A percentile compares a stretch with the other conserved stretches of the same genome.
phyloP scores from a whole-genome alignment of 1,140 invertebrate species.

The Listronotus oregonensis region DNA sequence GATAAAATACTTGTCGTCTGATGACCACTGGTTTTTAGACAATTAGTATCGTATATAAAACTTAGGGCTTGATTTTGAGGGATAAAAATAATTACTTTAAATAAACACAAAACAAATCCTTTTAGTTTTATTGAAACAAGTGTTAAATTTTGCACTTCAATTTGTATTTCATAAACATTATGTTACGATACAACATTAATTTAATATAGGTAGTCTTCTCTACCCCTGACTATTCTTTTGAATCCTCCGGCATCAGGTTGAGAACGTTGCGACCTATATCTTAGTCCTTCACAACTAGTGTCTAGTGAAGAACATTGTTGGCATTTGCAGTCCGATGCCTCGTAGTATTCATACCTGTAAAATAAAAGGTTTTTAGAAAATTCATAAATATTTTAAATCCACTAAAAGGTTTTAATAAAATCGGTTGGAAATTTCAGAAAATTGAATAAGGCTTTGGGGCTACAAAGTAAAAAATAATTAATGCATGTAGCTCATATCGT shows the following conservation, averaged over 20 bases:
- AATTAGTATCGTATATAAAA: too few species aligned
- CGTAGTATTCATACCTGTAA: constrained; percentile 63
- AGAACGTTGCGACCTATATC: constrained; percentile 57
- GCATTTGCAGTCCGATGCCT: constrained; percentile 65
- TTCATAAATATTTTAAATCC: too few species aligned
- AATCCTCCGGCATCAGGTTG: constrained; percentile 48
- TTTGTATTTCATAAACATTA: neutral
- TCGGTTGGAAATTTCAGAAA: too few species aligned
- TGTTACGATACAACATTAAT: neutral
- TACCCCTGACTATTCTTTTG: constrained; percentile 19
- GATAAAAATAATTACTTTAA: too few species aligned
- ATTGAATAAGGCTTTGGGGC: too few species aligned
- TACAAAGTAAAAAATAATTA: too few species aligned
- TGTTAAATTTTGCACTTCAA: neutral
- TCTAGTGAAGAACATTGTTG: constrained; percentile 51
- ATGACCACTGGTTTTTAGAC: too few species aligned
- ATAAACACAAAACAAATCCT: too few species aligned
- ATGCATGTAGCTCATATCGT: too few species aligned
- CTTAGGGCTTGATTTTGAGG: too few species aligned
- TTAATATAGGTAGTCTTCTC: neutral
- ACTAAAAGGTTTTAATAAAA: too few species aligned
- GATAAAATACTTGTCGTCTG: too few species aligned
- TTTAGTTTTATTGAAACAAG: neutral
- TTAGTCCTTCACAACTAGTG: constrained; percentile 57
- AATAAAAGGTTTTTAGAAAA: neutral